Percentiles rank a stretch among this genome's conserved stretches.
Evolutionary conservation across 2,888 invertebrate genomes (phyloP).

Genomic region (Kuschelorhynchus macadamiae): DNA sequence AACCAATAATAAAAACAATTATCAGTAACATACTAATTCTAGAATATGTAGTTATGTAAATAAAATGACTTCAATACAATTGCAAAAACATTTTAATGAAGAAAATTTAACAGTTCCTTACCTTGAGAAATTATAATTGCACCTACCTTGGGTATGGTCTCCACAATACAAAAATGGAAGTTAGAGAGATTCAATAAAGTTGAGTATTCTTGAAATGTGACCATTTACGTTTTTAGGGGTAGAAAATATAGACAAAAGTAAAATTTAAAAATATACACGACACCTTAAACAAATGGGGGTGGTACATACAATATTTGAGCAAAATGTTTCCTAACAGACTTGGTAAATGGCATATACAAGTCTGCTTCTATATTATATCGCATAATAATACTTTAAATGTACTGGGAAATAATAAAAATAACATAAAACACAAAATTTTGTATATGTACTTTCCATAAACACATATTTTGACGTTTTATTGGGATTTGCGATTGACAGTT

Average conservation of each 20-base stretch:
- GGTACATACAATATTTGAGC: constrained; percentile 34
- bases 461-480: constrained; percentile 38
- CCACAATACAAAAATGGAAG: constrained; percentile 10
- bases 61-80: not conserved
- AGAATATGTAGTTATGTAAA: not conserved
- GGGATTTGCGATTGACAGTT: too few species aligned
- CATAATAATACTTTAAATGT: constrained; percentile 1
- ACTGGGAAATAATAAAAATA: constrained; percentile 8
- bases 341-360: constrained; percentile 1
- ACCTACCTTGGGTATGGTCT: constrained; percentile 33
- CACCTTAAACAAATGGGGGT: constrained; percentile 2
- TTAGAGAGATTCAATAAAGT: not conserved
- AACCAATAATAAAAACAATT: not conserved
- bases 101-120: constrained; percentile 9
- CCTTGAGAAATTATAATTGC: constrained; percentile 41
- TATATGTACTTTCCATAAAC: constrained; percentile 28
- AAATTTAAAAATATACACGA: constrained; percentile 21
- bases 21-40: not conserved
- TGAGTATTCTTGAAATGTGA: constrained; percentile 14
- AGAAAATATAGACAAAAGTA: not conserved
- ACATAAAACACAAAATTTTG: constrained; percentile 11
- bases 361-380: constrained; percentile 18
- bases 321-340: constrained; percentile 25
- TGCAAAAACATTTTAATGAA: constrained; percentile 6
- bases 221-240: constrained; percentile 8